A percentile compares a stretch with the other conserved stretches of the same genome.
Evolutionary conservation across 2,113 vertebrate species (phyloP).

Genomic region (Malurus alboscapulatus): DNA sequence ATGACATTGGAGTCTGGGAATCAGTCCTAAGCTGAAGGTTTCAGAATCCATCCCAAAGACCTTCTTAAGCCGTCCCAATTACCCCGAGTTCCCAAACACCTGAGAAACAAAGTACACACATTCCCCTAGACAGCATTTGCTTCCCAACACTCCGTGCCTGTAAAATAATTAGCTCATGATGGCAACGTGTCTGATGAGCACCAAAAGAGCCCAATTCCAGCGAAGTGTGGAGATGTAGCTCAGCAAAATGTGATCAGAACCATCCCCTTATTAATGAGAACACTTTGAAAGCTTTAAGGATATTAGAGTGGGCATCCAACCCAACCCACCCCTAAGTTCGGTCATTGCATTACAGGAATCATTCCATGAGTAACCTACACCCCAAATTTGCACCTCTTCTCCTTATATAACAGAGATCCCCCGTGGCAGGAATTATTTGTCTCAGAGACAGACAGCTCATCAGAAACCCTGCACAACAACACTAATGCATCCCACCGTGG

Average conservation of each 20-base stretch:
- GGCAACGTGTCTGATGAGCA: background rate
- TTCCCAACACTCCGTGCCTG: background rate
- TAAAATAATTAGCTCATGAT: background rate
- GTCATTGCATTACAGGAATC: background rate
- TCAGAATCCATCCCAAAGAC: background rate
- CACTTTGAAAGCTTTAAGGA: background rate
- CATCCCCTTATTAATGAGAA: background rate
- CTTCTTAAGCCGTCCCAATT: background rate
- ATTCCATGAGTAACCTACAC: background rate
- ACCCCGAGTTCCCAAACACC: conserved; percentile 2
- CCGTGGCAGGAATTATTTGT: background rate
- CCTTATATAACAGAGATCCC: conserved; percentile 25
- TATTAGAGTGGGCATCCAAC: background rate
- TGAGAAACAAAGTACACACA: background rate
- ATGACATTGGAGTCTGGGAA: background rate
- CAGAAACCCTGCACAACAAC: background rate
- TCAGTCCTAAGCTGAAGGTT: background rate
- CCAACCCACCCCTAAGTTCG: background rate
- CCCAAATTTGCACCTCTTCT: background rate
- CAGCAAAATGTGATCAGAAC: background rate
- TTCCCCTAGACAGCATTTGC: background rate
- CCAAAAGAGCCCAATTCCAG: background rate
- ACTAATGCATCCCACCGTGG: background rate
- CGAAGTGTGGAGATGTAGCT: background rate
- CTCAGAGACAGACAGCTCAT: background rate